phyloP scores from a whole-genome alignment of 2,888 invertebrate species.

The Heteromyza rotundicornis region DNA sequence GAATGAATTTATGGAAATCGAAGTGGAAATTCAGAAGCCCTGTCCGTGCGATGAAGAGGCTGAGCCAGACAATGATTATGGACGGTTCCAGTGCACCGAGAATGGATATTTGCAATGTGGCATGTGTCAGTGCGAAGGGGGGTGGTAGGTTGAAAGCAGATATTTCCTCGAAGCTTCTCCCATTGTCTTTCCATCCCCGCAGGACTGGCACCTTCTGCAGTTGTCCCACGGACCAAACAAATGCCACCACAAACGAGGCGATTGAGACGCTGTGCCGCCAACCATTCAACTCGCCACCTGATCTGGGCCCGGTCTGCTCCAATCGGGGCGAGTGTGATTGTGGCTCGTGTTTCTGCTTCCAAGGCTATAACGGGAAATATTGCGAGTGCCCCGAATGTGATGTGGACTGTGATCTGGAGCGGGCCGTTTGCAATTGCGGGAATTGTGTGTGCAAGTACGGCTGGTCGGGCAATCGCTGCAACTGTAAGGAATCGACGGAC shows the following conservation, averaged over 20 bases:
- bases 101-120: constrained; percentile 70
- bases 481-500: constrained; percentile 65
- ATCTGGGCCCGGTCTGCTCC: constrained; percentile 67
- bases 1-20: constrained; percentile 72
- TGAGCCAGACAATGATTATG: constrained; percentile 44
- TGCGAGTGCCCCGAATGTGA: constrained; percentile 71
- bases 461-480: constrained; percentile 67
- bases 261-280: constrained; percentile 58
- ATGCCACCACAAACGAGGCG: constrained; percentile 48
- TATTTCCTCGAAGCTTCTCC: background rate
- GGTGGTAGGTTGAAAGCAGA: constrained; percentile 64
- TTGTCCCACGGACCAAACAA: constrained; percentile 47
- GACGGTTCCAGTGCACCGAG: constrained; percentile 45
- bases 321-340: constrained; percentile 81
- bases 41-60: constrained; percentile 67
- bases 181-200: background rate
- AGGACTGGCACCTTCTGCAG: constrained; percentile 54
- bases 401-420: constrained; percentile 68
- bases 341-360: constrained; percentile 75
- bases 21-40: constrained; percentile 77
- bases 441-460: constrained; percentile 71
- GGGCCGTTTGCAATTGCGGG: constrained; percentile 79
- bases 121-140: constrained; percentile 69
- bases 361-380: constrained; percentile 67
- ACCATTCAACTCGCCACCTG: constrained; percentile 38